These are phyloP conservation scores for Polia nebulosa DNA, from an alignment of 2,888 invertebrate genomes.

Conservation along the genomic window DNA sequence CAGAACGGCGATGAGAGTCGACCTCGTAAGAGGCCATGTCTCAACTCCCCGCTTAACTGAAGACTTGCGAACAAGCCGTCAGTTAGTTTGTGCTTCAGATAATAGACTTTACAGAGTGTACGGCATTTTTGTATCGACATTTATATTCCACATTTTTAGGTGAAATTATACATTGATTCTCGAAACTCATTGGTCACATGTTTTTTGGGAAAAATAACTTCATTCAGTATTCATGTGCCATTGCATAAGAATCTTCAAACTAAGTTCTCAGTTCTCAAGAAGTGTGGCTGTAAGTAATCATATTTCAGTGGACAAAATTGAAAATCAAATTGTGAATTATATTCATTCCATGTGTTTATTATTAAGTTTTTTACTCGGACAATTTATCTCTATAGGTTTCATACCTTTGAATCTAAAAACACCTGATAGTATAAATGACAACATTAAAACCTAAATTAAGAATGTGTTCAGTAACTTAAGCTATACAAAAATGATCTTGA, in stretches of 20 bases:
- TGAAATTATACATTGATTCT: constrained; percentile 75
- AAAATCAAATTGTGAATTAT: constrained; percentile 65
- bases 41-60: constrained; percentile 86
- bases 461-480: constrained; percentile 70
- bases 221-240: constrained; percentile 68
- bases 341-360: constrained; percentile 73
- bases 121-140: constrained; percentile 80
- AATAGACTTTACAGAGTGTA: constrained; percentile 82
- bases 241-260: constrained; percentile 53
- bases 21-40: constrained; percentile 92
- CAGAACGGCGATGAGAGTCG: constrained; percentile 91
- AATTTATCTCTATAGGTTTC: constrained; percentile 38
- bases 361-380: constrained; percentile 66
- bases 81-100: constrained; percentile 82
- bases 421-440: constrained; percentile 37
- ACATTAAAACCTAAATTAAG: constrained; percentile 54
- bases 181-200: constrained; percentile 73
- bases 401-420: constrained; percentile 39
- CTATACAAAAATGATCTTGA: constrained; percentile 37
- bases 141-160: constrained; percentile 77
- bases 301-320: constrained; percentile 51
- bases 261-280: constrained; percentile 40
- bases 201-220: constrained; percentile 68
- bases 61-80: constrained; percentile 64
- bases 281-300: constrained; percentile 38